Percentiles rank a stretch among this genome's conserved stretches.
Conservation (phyloP, 2,797 vertebrate genomes). For the Sebastolobus altivelis region DNA sequence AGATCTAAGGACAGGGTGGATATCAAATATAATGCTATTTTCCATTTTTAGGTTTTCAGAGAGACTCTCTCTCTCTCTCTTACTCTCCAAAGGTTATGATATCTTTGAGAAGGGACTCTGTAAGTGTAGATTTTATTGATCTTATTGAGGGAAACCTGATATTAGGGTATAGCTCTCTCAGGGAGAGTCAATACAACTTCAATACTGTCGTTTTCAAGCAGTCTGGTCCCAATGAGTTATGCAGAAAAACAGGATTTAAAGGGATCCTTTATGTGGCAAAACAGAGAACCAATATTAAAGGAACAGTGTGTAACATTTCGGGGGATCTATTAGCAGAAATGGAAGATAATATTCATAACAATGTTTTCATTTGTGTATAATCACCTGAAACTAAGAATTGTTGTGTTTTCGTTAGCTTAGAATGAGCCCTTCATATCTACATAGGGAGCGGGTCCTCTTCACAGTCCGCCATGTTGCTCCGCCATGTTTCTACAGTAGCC, state of each 20-base stretch:
- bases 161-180: slow-evolving; percentile 6
- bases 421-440: no score
- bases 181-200: slow-evolving; percentile 7
- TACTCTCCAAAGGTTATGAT: slow-evolving; percentile 2
- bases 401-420: no score
- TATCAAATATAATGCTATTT: not conserved
- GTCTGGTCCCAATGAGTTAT: slow-evolving; percentile 11
- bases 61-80: not conserved
- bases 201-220: slow-evolving; percentile 4
- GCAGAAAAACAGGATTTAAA: not conserved
- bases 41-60: not conserved
- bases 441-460: no score
- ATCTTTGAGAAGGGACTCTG: not conserved
- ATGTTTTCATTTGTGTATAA: no score
- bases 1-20: not conserved
- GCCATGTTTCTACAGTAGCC: no score
- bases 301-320: no score
- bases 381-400: no score
- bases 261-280: not conserved
- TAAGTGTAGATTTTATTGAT: slow-evolving; percentile 34
- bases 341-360: no score
- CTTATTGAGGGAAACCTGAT: slow-evolving; percentile 37
- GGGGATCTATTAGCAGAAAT: no score
- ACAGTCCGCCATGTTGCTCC: no score
- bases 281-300: not conserved